These are phyloP conservation scores for Microtus ochrogaster DNA, from an alignment of 2,113 vertebrate genomes.

Conservation along the genomic window DNA sequence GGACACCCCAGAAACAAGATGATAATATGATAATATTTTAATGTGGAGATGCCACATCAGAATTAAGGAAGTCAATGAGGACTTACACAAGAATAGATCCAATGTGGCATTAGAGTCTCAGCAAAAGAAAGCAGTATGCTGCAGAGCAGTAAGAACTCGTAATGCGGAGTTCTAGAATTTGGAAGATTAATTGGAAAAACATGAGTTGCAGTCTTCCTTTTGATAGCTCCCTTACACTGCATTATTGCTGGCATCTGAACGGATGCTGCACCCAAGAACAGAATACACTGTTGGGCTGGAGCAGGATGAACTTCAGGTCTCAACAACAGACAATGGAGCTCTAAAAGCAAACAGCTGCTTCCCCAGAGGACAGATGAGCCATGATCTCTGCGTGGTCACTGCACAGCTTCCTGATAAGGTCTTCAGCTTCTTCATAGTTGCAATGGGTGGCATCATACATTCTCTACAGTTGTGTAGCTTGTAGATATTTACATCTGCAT, in stretches of 20 bases:
- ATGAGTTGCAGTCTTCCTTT: background rate
- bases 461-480: background rate
- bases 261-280: background rate
- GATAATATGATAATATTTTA: too few species aligned
- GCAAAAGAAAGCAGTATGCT: background rate
- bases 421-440: background rate
- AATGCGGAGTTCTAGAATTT: rapidly evolving
- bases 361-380: too few species aligned
- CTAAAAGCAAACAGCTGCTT: background rate
- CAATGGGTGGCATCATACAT: background rate
- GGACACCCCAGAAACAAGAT: background rate
- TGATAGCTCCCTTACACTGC: rapidly evolving
- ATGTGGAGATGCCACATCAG: background rate
- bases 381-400: rapidly evolving
- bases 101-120: background rate
- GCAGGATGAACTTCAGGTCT: background rate
- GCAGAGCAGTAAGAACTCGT: background rate
- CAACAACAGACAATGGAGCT: background rate
- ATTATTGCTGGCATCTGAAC: background rate
- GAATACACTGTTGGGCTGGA: rapidly evolving
- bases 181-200: background rate
- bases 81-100: background rate
- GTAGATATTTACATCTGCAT: background rate
- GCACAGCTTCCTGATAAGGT: background rate
- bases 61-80: background rate